Base-by-base conservation (phyloP, 2,797 vertebrate genomes). In the Picus viridis region DNA sequence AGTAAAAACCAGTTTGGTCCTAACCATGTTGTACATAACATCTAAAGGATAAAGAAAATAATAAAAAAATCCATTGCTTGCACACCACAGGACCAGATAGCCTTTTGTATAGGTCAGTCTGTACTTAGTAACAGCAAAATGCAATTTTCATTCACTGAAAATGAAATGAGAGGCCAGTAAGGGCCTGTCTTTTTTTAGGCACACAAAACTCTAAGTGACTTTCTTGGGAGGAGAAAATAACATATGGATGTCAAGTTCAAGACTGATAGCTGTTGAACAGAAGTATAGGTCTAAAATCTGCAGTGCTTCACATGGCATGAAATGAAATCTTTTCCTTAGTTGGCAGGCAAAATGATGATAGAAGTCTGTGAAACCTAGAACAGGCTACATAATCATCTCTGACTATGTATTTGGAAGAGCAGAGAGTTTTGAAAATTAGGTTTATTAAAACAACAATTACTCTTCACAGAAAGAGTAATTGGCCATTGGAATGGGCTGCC, bases 231-330 rank as follows among this genome's bases (percentile, higher is more conserved):
- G 56, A 94, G 90, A 93, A 92, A 95, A 96, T 96, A 94, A 73
- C 94, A 92, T 96, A 94, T 89, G 92, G 92, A 89, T 94, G 92
- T 88, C 87, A 88, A 90, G 92, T 93, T 95, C 89, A 93, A 89
- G 90, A 81, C 92, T 92, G 92, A 81, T 92, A 84, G 83, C 87
- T 95, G 84, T 67, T 94, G 92, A 96, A 74, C 92, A 95, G 95
- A 96, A 95, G 92, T 90, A 32, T 74, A 79, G 90, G 87, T 89
- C 89, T 92, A 91, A 95, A 96, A 95, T 93, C 92, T 93, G 94
- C 93, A 86, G 4, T 74, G 58, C 83, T 95, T 96, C 89, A 91
- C 92, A 93, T 74, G 10, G 92, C 83, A 95, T 88, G 87, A 91
- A 92, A 94, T 88, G 86, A 92, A 92, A 82, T 91, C 91, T 88